These are phyloP conservation scores for Alviniconcha marisindica DNA, from an alignment of 1,140 invertebrate species.

Conservation along the genomic window DNA sequence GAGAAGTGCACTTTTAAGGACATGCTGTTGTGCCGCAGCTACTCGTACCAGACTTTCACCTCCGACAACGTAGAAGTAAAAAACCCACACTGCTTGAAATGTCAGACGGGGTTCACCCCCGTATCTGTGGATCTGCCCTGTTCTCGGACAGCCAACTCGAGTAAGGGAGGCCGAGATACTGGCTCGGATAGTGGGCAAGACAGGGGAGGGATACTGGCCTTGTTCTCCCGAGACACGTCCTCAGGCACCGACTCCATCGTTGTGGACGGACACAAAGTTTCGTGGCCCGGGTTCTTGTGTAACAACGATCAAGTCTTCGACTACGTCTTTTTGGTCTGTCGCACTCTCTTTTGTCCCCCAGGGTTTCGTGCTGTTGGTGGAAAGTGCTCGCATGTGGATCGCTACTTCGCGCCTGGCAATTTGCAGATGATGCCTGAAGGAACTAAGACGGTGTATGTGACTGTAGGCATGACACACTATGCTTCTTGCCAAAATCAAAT, in stretches of 20 bases:
- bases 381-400: not conserved
- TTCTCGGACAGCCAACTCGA: not conserved
- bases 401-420: not conserved
- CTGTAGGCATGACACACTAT: not conserved
- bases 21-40: slow-evolving; percentile 27
- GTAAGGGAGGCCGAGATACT: not conserved
- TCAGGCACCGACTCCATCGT: not conserved
- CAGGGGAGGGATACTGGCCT: slow-evolving; percentile 21
- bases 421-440: not conserved
- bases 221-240: not conserved
- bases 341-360: slow-evolving; percentile 25
- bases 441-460: not conserved
- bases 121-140: slow-evolving; percentile 26
- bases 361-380: slow-evolving; percentile 11
- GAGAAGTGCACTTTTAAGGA: slow-evolving; percentile 22
- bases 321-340: slow-evolving; percentile 31
- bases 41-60: slow-evolving; percentile 28
- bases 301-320: slow-evolving; percentile 27
- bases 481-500: not conserved
- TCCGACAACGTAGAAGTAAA: slow-evolving; percentile 24
- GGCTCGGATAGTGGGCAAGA: not conserved
- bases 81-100: slow-evolving; percentile 35
- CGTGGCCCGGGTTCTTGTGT: slow-evolving; percentile 13
- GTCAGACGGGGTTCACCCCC: slow-evolving; percentile 24
- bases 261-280: not conserved